Evolutionary conservation across 1,140 invertebrate species (phyloP).

Genomic region (Popillia japonica): DNA sequence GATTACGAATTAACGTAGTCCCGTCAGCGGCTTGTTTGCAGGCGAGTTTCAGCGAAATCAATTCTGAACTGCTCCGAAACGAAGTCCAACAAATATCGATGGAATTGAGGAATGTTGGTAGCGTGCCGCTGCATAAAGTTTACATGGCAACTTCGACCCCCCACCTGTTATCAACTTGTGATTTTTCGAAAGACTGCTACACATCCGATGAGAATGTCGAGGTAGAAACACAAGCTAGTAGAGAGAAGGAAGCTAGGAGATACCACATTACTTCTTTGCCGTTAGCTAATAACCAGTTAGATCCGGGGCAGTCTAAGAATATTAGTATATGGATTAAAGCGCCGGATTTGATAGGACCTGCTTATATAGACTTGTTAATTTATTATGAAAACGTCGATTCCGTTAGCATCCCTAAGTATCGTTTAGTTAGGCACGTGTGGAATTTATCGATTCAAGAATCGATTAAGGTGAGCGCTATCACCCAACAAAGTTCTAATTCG

Average conservation of each 20-base stretch:
- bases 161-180: slow-evolving; percentile 66
- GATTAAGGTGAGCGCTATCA: slow-evolving; percentile 67
- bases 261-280: slow-evolving; percentile 64
- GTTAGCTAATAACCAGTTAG: slow-evolving; percentile 61
- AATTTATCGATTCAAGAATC: slow-evolving; percentile 75
- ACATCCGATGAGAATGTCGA: slow-evolving; percentile 55
- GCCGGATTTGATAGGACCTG: slow-evolving; percentile 69
- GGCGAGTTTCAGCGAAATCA: slow-evolving; percentile 75
- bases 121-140: slow-evolving; percentile 70
- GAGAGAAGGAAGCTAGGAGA: slow-evolving; percentile 62
- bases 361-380: slow-evolving; percentile 73
- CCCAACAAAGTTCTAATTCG: slow-evolving; percentile 62
- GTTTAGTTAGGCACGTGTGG: slow-evolving; percentile 74
- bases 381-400: slow-evolving; percentile 72
- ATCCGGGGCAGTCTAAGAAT: slow-evolving; percentile 66
- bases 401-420: slow-evolving; percentile 64
- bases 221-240: slow-evolving; percentile 57
- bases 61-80: slow-evolving; percentile 73
- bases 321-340: slow-evolving; percentile 75
- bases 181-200: slow-evolving; percentile 46
- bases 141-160: slow-evolving; percentile 74
- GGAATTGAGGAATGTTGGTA: slow-evolving; percentile 75
- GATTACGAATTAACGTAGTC: slow-evolving; percentile 72
- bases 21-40: slow-evolving; percentile 77
- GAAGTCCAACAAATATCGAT: slow-evolving; percentile 75